A percentile compares a stretch with the other conserved stretches of the same genome.
phyloP scores from a whole-genome alignment of 2,113 vertebrate genomes.

The Leucoraja erinaceus region DNA sequence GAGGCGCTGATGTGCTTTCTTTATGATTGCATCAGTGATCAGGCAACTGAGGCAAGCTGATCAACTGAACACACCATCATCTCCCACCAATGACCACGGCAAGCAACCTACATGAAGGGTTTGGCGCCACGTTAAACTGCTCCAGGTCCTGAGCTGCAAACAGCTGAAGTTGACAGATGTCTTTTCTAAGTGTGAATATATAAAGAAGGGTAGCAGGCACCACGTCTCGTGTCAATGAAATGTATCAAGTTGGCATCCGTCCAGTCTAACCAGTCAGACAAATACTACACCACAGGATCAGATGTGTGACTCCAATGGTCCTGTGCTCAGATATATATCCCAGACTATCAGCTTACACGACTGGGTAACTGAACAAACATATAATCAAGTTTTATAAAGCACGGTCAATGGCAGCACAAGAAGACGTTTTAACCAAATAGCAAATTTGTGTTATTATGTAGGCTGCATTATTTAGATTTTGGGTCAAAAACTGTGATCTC shows the following conservation, averaged over 20 bases:
- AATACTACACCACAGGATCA: not conserved
- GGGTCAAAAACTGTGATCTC: not conserved
- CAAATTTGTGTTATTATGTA: not conserved
- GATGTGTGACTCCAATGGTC: not conserved
- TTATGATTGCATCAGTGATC: too few species aligned
- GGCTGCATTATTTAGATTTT: not conserved
- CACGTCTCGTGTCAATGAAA: not conserved
- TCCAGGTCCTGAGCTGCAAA: not conserved
- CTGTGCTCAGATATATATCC: not conserved
- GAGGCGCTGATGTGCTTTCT: too few species aligned
- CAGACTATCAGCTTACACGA: conserved; percentile 2
- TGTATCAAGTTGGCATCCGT: not conserved
- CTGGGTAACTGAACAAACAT: not conserved
- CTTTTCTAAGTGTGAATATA: not conserved
- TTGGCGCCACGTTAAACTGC: not conserved
- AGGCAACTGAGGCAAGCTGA: too few species aligned
- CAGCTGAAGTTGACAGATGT: not conserved
- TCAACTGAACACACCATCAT: not conserved
- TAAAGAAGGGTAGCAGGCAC: not conserved
- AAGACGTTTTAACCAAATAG: not conserved
- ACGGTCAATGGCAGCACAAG: not conserved
- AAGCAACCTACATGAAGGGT: not conserved
- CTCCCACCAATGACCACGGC: not conserved
- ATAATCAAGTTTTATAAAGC: not conserved
- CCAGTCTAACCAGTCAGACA: not conserved